Evolutionary conservation across 2,113 vertebrate genomes (phyloP).

Genomic region (Melanerpes aurifrons): DNA sequence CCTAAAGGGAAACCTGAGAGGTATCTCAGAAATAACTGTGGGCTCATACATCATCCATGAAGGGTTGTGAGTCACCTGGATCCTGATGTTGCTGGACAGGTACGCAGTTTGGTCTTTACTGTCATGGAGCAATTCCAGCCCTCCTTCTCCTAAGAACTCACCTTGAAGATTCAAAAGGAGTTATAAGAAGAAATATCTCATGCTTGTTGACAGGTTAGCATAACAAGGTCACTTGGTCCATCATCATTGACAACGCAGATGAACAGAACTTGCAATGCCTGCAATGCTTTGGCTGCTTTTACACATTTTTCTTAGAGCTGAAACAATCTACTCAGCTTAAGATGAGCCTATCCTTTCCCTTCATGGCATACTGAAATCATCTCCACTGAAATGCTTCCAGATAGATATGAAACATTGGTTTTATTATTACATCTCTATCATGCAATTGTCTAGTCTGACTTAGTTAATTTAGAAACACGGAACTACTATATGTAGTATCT

Average conservation of each 20-base stretch:
- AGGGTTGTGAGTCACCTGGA: neutral
- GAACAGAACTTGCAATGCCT: neutral
- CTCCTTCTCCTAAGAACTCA: neutral
- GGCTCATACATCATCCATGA: neutral
- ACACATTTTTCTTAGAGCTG: neutral
- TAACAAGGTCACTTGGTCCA: neutral
- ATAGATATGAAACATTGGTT: neutral
- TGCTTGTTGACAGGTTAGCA: neutral
- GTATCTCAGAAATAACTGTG: conserved; percentile 29
- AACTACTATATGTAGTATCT: neutral
- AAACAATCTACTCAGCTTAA: neutral
- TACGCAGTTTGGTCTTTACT: neutral
- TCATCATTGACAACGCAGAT: neutral
- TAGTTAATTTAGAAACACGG: neutral
- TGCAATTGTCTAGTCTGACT: neutral
- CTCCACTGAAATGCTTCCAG: neutral
- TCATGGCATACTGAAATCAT: neutral
- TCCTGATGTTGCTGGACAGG: neutral
- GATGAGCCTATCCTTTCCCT: neutral
- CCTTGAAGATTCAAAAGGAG: neutral
- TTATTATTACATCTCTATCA: neutral
- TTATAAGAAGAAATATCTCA: neutral
- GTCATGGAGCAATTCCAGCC: neutral
- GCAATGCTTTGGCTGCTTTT: neutral
- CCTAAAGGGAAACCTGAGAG: conserved; percentile 18